Conservation (phyloP, 2,888 invertebrate genomes). For the Sphaerophoria taeniata region DNA sequence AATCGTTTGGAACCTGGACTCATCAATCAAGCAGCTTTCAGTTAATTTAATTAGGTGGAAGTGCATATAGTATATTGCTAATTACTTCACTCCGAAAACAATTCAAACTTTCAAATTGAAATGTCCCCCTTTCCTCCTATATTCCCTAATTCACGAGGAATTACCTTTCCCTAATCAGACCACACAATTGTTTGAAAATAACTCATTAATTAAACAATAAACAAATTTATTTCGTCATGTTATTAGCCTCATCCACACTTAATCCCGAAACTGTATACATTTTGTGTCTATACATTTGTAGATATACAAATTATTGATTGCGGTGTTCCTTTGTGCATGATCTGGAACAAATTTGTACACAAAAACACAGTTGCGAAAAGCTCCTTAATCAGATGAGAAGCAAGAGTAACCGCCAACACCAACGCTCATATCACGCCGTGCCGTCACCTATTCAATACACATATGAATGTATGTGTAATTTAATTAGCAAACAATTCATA, state of each 20-base stretch:
- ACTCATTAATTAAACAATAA: slow-evolving; percentile 17
- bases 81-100: no score
- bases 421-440: neutral
- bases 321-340: slow-evolving; percentile 54
- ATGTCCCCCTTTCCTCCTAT: no score
- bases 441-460: neutral
- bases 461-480: slow-evolving; percentile 37
- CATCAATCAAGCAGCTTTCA: no score
- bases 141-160: no score
- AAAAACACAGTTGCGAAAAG: slow-evolving; percentile 19
- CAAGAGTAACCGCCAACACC: neutral
- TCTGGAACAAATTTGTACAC: slow-evolving; percentile 45
- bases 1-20: no score
- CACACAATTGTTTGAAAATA: slow-evolving; percentile 21
- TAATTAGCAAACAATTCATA: slow-evolving; percentile 73
- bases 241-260: slow-evolving; percentile 19
- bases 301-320: slow-evolving; percentile 15
- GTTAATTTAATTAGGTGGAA: no score
- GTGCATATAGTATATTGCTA: no score
- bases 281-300: neutral
- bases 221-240: slow-evolving; percentile 7
- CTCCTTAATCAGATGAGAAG: slow-evolving; percentile 53
- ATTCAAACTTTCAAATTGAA: no score
- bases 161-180: neutral
- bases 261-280: neutral